Evolutionary conservation across 2,113 vertebrate genomes (phyloP), one percentile per base, ranked within the genome.

Genomic region (Paradoxurus hermaphroditus): DNA sequence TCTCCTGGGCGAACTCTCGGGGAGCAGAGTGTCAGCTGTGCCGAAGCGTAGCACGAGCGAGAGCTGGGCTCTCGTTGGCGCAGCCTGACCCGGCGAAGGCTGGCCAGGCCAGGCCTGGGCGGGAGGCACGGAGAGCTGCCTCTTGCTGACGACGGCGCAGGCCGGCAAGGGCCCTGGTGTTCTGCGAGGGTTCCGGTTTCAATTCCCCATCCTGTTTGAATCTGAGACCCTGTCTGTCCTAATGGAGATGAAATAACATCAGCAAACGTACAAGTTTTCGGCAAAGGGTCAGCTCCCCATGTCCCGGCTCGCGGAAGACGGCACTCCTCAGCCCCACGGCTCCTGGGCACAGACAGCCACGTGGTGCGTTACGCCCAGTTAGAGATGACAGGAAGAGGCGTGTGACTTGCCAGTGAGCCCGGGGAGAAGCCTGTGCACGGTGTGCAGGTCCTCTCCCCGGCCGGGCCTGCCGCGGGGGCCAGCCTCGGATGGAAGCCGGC

Each of bases 91-190:
- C 25, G 13, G 23, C 23, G 16, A 25, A 36, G 14, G 23, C 41
- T n/a, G 41, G 21, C 12, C 2, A 7, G 9, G 6, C 44, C 34
- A 25, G 34, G n/a, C 12, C 2, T 7, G 9, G 6, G 53, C 34
- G 34, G 34, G n/a, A 14, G 25, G 7, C 6, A 3, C 21, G 31
- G 31, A 83, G 25, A 25, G 39, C 51, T n/a, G 8, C 15, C 27
- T 44, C 7, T 13, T 12, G 51, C 16, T 11, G 36, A 2, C 27
- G 6, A 31, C 4, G 2, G 8, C 4, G 31, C 5, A 15, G 36
- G 31, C 14, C 27, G 46, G 31, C 3, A 14, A 27, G 12, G 59
- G 16, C 5, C 82, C 34, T 27, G 36, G 19, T 1, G 1, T 65
- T 9, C 16, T 39, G 5, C 14, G 5, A 11, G 27, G 9, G 7